A percentile compares a stretch with the other conserved stretches of the same genome.
These are phyloP conservation scores for Pasiphila rectangulata DNA, from an alignment of 2,888 invertebrate genomes.

Conservation along the genomic window DNA sequence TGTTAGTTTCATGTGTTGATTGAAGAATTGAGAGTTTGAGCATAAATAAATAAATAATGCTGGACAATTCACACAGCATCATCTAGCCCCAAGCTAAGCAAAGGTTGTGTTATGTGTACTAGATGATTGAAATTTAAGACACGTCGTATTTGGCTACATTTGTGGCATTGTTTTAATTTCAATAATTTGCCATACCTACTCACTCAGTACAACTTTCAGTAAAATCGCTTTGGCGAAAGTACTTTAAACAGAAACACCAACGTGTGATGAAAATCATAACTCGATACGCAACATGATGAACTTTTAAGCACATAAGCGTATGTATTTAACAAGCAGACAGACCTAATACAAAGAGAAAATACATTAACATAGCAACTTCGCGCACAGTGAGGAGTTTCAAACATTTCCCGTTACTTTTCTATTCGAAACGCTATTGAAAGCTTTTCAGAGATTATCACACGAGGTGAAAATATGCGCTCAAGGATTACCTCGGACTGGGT, in stretches of 20 bases:
- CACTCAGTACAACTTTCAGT: background rate
- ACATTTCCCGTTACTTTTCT: slow-evolving; percentile 76
- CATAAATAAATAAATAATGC: no score
- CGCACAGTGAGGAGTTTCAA: slow-evolving; percentile 65
- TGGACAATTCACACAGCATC: no score
- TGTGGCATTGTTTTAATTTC: background rate
- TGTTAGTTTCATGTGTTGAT: no score
- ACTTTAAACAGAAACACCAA: slow-evolving; percentile 7
- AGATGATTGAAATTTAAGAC: no score
- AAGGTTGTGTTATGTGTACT: no score
- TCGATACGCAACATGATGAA: slow-evolving; percentile 33
- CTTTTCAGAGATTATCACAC: slow-evolving; percentile 73
- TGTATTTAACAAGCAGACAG: slow-evolving; percentile 61
- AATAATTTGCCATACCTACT: background rate
- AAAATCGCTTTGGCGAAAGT: background rate
- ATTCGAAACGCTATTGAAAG: slow-evolving; percentile 77
- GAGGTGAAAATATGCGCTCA: slow-evolving; percentile 69
- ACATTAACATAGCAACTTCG: slow-evolving; percentile 76
- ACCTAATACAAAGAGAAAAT: slow-evolving; percentile 73
- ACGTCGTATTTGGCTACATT: background rate
- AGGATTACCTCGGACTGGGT: slow-evolving; percentile 66
- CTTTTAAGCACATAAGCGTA: slow-evolving; percentile 36
- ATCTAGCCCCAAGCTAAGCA: no score
- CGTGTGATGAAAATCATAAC: slow-evolving; percentile 29
- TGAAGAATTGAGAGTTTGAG: no score